Conservation (phyloP, 92 coral and sea anemone species). For the Heliopora coerulea region DNA sequence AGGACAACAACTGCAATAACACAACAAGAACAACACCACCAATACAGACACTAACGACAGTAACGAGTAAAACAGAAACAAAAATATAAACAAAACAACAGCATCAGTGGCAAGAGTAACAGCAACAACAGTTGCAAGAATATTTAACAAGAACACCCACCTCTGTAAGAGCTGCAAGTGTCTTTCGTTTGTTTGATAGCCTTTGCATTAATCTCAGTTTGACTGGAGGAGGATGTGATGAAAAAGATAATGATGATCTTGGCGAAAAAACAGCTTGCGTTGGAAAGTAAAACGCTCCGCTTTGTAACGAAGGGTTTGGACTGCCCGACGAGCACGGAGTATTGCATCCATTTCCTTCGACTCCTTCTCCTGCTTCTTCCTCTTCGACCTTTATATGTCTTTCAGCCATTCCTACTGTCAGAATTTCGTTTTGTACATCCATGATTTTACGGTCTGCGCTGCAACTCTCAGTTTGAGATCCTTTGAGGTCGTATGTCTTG, state of each 20-base stretch:
- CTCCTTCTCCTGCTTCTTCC: not conserved
- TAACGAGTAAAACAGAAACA: too few relatives aligned
- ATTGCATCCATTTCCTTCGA: not conserved
- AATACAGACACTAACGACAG: too few relatives aligned
- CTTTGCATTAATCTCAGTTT: not conserved
- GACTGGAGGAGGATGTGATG: not conserved
- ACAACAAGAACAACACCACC: too few relatives aligned
- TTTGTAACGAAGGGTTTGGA: slow-evolving; percentile 3
- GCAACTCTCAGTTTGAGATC: not conserved
- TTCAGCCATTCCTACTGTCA: not conserved
- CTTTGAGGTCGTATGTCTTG: too few relatives aligned
- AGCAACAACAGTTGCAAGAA: too few relatives aligned
- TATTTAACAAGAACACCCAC: not conserved
- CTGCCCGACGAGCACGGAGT: too few relatives aligned
- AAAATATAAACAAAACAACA: too few relatives aligned
- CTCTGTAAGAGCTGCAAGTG: slow-evolving; percentile 7
- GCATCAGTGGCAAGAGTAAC: too few relatives aligned
- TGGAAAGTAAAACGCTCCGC: slow-evolving; percentile 19
- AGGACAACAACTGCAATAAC: too few relatives aligned
- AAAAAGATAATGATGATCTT: not conserved
- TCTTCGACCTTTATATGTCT: slow-evolving; percentile 18
- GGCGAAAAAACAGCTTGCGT: slow-evolving; percentile 32
- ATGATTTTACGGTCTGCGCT: not conserved
- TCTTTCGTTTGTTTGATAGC: slow-evolving; percentile 21
- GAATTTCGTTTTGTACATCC: not conserved